A percentile compares a stretch with the other conserved stretches of the same genome.
Evolutionary conservation across 2,888 invertebrate species (phyloP).

Genomic region (Amphipyra tragopoginis): DNA sequence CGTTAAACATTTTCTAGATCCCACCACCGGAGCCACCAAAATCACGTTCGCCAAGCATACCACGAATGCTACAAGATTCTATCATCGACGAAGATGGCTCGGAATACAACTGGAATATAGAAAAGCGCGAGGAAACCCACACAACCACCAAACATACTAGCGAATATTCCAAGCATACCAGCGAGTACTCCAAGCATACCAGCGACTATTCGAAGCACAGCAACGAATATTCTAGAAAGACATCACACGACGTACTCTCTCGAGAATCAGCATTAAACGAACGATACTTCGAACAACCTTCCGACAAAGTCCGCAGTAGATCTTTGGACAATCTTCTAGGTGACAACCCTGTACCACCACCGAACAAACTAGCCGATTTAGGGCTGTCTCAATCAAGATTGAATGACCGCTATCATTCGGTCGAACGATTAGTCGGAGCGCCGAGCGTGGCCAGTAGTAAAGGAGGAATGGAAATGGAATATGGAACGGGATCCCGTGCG

Average conservation of each 20-base stretch:
- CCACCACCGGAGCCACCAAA: constrained; percentile 93
- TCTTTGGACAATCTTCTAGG: constrained; percentile 95
- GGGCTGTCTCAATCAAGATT: constrained; percentile 96
- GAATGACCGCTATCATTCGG: constrained; percentile 96
- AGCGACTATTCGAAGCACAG: constrained; percentile 52
- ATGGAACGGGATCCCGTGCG: constrained; percentile 90
- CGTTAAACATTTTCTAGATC: constrained; percentile 72
- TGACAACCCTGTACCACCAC: constrained; percentile 91
- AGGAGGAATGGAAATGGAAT: constrained; percentile 92
- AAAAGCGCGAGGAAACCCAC: constrained; percentile 61
- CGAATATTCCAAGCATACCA: constrained; percentile 55
- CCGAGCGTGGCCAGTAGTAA: constrained; percentile 90
- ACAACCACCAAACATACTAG: constrained; percentile 57
- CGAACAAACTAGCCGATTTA: constrained; percentile 92
- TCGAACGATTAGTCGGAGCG: constrained; percentile 93
- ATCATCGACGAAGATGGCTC: constrained; percentile 82
- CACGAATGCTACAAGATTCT: constrained; percentile 82
- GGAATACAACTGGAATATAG: constrained; percentile 86
- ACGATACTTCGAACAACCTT: constrained; percentile 94
- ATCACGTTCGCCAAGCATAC: constrained; percentile 86
- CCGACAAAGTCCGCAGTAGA: constrained; percentile 93
- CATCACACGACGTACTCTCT: constrained; percentile 94
- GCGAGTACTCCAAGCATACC: constrained; percentile 40
- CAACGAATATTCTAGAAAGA: constrained; percentile 90
- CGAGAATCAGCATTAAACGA: constrained; percentile 96